Percentiles rank a stretch among this genome's conserved stretches.
Conservation (phyloP, 2,113 vertebrate genomes). For the Todiramphus chloris region DNA sequence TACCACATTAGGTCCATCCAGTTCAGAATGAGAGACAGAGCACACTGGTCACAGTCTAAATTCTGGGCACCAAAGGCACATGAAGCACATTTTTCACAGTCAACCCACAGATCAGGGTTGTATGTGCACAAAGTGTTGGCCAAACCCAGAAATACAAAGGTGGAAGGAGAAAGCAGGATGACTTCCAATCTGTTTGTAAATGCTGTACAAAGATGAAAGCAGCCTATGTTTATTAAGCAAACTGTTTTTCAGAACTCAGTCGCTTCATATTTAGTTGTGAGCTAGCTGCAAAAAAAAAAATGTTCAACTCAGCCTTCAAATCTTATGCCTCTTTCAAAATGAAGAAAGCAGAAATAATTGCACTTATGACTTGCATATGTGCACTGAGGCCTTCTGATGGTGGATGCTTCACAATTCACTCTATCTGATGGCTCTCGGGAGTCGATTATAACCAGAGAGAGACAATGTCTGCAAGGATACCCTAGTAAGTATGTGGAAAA, state of each 20-base stretch:
- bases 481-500: background rate
- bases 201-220: background rate
- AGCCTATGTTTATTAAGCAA: background rate
- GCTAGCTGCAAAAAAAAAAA: background rate
- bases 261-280: background rate
- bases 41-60: background rate
- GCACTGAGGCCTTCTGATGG: background rate
- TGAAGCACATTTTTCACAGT: background rate
- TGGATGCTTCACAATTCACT: background rate
- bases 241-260: background rate
- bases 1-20: background rate
- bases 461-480: background rate
- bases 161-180: background rate
- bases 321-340: background rate
- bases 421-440: background rate
- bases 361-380: background rate
- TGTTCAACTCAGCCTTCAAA: background rate
- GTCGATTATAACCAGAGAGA: background rate
- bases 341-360: background rate
- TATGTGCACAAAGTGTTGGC: background rate
- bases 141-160: background rate
- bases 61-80: background rate
- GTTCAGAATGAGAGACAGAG: background rate
- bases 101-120: rapidly evolving
- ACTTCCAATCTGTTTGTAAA: background rate